A percentile compares a stretch with the other conserved stretches of the same genome.
phyloP scores from a whole-genome alignment of 2,888 invertebrate genomes.

The Parnassius glacialis region DNA sequence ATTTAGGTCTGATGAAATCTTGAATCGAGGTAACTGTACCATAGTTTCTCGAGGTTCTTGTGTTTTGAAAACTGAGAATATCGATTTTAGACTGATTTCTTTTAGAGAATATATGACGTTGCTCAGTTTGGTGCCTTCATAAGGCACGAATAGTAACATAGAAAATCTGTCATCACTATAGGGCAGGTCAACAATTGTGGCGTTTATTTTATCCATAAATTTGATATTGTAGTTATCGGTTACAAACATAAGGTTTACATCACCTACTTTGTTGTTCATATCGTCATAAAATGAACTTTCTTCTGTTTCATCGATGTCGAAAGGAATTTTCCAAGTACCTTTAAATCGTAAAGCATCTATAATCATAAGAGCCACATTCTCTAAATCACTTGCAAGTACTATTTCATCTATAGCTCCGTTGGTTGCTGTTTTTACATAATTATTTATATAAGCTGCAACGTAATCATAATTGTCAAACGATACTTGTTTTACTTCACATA shows the following conservation, averaged over 20 bases:
- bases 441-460: slow-evolving; percentile 53
- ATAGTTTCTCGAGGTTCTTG: slow-evolving; percentile 63
- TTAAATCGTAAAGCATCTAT: slow-evolving; percentile 66
- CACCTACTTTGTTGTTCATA: slow-evolving; percentile 45
- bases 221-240: slow-evolving; percentile 42
- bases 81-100: slow-evolving; percentile 59
- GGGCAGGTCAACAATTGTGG: slow-evolving; percentile 58
- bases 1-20: slow-evolving; percentile 69
- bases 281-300: slow-evolving; percentile 54
- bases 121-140: slow-evolving; percentile 56
- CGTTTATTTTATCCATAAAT: slow-evolving; percentile 40
- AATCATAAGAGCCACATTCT: slow-evolving; percentile 45
- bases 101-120: slow-evolving; percentile 74
- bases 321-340: slow-evolving; percentile 55
- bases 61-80: slow-evolving; percentile 64
- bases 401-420: slow-evolving; percentile 59
- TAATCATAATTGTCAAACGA: slow-evolving; percentile 43
- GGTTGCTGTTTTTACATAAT: slow-evolving; percentile 51
- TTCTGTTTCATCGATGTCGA: slow-evolving; percentile 50
- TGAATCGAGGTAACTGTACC: slow-evolving; percentile 82
- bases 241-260: slow-evolving; percentile 59
- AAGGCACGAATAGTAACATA: slow-evolving; percentile 84
- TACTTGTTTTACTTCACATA: slow-evolving; percentile 46
- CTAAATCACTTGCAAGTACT: slow-evolving; percentile 51
- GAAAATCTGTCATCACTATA: slow-evolving; percentile 71